Evolutionary conservation across 2,888 invertebrate species (phyloP).

Genomic region (Philonicus albiceps): DNA sequence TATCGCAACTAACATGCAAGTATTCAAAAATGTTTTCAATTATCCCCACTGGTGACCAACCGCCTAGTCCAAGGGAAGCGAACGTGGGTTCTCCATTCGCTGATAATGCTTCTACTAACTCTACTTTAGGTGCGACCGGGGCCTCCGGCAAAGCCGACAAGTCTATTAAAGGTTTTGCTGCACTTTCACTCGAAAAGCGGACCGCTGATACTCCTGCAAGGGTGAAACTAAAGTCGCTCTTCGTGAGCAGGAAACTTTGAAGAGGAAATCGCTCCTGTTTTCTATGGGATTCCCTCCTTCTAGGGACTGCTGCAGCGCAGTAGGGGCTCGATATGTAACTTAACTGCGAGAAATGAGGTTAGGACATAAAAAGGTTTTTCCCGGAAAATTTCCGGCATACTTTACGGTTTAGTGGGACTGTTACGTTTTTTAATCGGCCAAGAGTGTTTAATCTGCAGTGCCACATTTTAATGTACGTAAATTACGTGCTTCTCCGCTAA

Average conservation of each 20-base stretch:
- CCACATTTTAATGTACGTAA: background rate
- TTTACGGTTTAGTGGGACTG: background rate
- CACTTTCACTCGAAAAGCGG: constrained; percentile 43
- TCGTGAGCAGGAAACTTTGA: background rate
- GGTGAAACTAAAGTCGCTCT: background rate
- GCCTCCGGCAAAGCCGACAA: constrained; percentile 57
- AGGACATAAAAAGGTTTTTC: background rate
- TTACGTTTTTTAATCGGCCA: background rate
- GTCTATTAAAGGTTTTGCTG: constrained; percentile 33
- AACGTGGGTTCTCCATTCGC: constrained; percentile 77
- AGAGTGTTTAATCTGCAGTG: background rate
- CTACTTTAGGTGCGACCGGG: constrained; percentile 53
- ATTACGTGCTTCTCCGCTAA: background rate
- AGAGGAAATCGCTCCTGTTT: background rate
- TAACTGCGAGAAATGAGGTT: background rate
- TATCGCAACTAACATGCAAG: constrained; percentile 78
- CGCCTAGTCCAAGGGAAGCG: constrained; percentile 81
- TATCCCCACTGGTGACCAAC: constrained; percentile 83
- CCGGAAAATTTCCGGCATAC: background rate
- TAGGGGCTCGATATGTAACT: background rate
- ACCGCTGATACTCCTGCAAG: background rate
- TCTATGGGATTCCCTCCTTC: background rate
- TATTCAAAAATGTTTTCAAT: constrained; percentile 83
- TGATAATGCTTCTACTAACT: constrained; percentile 49
- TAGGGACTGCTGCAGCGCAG: background rate